Conservation (phyloP, 2,888 invertebrate genomes). For the Himalopsyche kuldschensis region DNA sequence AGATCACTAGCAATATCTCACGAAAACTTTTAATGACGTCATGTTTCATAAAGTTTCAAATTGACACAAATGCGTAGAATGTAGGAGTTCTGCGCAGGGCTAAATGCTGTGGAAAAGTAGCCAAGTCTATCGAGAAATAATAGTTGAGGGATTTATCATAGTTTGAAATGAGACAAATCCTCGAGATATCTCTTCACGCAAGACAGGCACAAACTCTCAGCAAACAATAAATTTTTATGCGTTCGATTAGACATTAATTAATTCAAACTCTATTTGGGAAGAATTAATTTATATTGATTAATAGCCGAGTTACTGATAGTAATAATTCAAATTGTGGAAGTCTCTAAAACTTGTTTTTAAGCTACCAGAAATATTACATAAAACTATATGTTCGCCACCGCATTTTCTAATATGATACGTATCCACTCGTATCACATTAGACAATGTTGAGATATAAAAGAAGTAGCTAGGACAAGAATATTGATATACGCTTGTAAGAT, state of each 20-base stretch:
- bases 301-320: no score
- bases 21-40: background rate
- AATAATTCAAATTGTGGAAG: no score
- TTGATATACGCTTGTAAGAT: no score
- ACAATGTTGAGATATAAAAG: no score
- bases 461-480: no score
- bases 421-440: no score
- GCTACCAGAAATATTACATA: no score
- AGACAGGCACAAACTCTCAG: background rate
- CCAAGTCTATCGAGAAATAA: background rate
- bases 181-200: background rate
- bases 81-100: background rate
- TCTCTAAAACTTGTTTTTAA: no score
- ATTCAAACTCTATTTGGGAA: no score
- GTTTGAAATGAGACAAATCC: background rate
- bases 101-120: background rate
- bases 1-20: background rate
- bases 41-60: conserved; percentile 3
- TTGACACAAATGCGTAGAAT: background rate
- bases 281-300: no score
- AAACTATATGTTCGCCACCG: no score
- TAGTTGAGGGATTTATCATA: background rate
- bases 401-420: no score
- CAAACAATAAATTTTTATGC: background rate
- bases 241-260: background rate